Conservation (phyloP, 2,888 invertebrate genomes). For the Acrocera orbiculus region DNA sequence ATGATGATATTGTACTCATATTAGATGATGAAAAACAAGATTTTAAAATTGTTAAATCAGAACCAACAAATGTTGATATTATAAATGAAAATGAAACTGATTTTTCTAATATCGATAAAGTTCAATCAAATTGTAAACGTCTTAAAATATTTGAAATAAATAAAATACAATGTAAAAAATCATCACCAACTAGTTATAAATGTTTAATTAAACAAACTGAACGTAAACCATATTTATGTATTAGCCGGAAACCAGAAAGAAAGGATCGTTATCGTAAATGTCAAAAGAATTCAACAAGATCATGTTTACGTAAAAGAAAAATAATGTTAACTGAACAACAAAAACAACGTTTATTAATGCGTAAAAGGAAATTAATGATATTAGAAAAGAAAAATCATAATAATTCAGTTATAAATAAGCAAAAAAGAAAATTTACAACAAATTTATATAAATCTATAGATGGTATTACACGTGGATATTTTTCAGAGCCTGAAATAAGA, state of each 20-base stretch:
- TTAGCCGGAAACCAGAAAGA: slow-evolving; percentile 22
- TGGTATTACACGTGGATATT: slow-evolving; percentile 24
- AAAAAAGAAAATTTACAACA: too few species aligned
- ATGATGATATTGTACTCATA: slow-evolving; percentile 16
- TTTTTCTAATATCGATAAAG: not conserved
- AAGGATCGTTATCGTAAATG: slow-evolving; percentile 23
- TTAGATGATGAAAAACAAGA: slow-evolving; percentile 16
- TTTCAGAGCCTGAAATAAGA: slow-evolving; percentile 28
- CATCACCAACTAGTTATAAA: slow-evolving; percentile 29
- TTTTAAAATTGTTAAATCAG: slow-evolving; percentile 26
- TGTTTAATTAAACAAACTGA: slow-evolving; percentile 30
- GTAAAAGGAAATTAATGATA: slow-evolving; percentile 18
- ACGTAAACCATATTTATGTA: slow-evolving; percentile 27
- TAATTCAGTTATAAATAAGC: too few species aligned
- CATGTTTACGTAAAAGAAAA: slow-evolving; percentile 20
- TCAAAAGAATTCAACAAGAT: slow-evolving; percentile 15
- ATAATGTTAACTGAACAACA: slow-evolving; percentile 25
- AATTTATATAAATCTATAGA: too few species aligned
- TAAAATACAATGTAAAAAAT: slow-evolving; percentile 22
- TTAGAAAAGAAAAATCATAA: too few species aligned
- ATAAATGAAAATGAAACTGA: slow-evolving; percentile 9
- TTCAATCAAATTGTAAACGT: too few species aligned
- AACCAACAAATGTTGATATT: slow-evolving; percentile 18
- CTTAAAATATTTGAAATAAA: slow-evolving; percentile 24
- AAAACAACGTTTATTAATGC: slow-evolving; percentile 19